These are phyloP conservation scores for Pseudomyrmex dendroicus DNA, from an alignment of 1,140 invertebrate species.

Conservation along the genomic window DNA sequence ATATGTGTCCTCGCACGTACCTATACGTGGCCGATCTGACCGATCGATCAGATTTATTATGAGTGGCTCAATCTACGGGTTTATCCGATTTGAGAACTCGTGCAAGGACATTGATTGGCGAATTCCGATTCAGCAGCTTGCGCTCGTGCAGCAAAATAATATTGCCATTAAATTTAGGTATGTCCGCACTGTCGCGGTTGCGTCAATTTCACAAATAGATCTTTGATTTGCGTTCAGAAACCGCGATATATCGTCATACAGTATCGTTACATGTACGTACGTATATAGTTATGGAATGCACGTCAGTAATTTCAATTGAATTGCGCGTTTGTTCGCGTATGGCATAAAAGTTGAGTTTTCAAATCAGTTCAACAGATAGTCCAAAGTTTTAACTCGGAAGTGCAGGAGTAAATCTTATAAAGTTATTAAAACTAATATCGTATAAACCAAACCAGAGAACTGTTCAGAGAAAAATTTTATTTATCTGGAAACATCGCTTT, in stretches of 20 bases:
- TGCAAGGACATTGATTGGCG: constrained; percentile 42
- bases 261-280: too few species aligned
- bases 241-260: too few species aligned
- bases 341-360: too few species aligned
- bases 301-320: too few species aligned
- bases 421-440: not conserved
- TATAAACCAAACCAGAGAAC: not conserved
- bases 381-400: too few species aligned
- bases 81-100: constrained; percentile 55
- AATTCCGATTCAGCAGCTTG: constrained; percentile 56
- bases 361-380: too few species aligned
- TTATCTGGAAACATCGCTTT: not conserved
- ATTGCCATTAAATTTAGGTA: constrained; percentile 33
- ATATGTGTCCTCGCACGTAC: constrained; percentile 63
- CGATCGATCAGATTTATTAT: constrained; percentile 68
- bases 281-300: too few species aligned
- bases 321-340: too few species aligned
- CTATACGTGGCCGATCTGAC: constrained; percentile 27
- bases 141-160: constrained; percentile 6
- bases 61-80: constrained; percentile 22
- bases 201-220: not conserved
- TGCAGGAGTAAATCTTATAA: not conserved
- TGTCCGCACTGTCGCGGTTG: constrained; percentile 3
- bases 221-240: not conserved
- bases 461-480: not conserved